Conservation (phyloP, 1,140 invertebrate genomes). For the Stegodyphus mimosarum region DNA sequence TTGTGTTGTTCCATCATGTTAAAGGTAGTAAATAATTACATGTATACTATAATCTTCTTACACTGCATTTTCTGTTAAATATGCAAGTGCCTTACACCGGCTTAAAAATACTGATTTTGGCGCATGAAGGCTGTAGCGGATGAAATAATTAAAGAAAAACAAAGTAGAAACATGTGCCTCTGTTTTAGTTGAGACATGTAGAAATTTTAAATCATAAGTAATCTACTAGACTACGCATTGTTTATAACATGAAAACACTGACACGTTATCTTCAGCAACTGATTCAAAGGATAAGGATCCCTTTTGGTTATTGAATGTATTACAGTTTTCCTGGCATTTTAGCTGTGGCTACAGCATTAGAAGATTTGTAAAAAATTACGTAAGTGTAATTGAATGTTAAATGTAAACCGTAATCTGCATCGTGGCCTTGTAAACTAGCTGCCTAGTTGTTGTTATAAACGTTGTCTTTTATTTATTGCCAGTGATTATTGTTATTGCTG, state of each 20-base stretch:
- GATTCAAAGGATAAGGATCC: too few species aligned
- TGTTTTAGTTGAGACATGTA: not conserved
- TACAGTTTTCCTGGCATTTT: too few species aligned
- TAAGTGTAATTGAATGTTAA: constrained; percentile 39
- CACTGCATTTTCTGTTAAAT: not conserved
- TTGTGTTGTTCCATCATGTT: too few species aligned
- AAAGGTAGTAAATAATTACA: too few species aligned
- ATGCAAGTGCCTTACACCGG: constrained; percentile 46
- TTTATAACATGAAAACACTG: too few species aligned
- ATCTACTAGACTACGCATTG: too few species aligned
- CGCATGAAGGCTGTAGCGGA: not conserved
- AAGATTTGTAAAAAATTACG: not conserved
- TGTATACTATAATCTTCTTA: too few species aligned
- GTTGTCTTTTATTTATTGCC: constrained; percentile 20
- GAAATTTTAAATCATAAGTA: not conserved
- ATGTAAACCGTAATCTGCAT: constrained; percentile 45
- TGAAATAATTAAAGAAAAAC: not conserved
- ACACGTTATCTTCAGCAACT: too few species aligned
- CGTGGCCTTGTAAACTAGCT: constrained; percentile 44
- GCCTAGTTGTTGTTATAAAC: constrained; percentile 35
- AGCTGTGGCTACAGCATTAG: too few species aligned
- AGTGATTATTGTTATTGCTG: not conserved
- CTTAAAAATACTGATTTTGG: not conserved
- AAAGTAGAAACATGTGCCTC: not conserved
- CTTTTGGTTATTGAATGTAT: too few species aligned